Base-by-base conservation (phyloP, 2,797 vertebrate species). In the Paedocypris micromegethes region DNA sequence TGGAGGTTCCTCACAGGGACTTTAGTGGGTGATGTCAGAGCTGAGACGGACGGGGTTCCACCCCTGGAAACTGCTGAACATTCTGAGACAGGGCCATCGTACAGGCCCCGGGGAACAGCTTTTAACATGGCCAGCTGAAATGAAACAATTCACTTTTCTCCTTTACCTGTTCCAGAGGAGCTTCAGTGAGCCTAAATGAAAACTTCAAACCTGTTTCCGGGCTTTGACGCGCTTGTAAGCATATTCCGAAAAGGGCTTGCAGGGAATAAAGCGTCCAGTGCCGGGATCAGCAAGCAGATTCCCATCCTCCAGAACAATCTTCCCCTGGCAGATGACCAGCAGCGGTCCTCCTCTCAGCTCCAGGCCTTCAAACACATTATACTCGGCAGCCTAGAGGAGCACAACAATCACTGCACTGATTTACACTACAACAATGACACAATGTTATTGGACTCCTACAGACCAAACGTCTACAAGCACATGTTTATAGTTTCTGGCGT, bases 161-260 rank as follows among this genome's bases (percentile, higher is more conserved):
- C 23, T 23, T 23, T 23, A 23, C 23, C 23, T 23, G 23, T 23
- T 23, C 23, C 23, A 23, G 23, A 23, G 23, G 23, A 23, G 23
- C 23, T 23, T 23, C 23, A 23, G 23, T 23, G 23, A 23, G 23
- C 23, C 23, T 23, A 23, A 23, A 23, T 23, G 23, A 23, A 23
- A 23, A 23, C 23, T 23, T 23, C 23, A 23, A 23, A 98, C 96
- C 94, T 95, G 95, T 86, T 94, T 96, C 83, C 96, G 90, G 82
- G 96, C 95, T 86, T 98, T 98, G 74, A 98, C 88, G 5, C 96
- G 93, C 85, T 98, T 98, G 84, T 98, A 98, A 72, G 97, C 92
- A 1, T 91, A 95, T 85, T 98, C 96, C 0, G 96, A 90, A 85
- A 90, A 98, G 0, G 95, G 90, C 72, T 90, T 79, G 85, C 94